Percentiles rank a stretch among this genome's conserved stretches.
phyloP scores from a whole-genome alignment of 1,140 invertebrate genomes.

The Phymastichus coffea region DNA sequence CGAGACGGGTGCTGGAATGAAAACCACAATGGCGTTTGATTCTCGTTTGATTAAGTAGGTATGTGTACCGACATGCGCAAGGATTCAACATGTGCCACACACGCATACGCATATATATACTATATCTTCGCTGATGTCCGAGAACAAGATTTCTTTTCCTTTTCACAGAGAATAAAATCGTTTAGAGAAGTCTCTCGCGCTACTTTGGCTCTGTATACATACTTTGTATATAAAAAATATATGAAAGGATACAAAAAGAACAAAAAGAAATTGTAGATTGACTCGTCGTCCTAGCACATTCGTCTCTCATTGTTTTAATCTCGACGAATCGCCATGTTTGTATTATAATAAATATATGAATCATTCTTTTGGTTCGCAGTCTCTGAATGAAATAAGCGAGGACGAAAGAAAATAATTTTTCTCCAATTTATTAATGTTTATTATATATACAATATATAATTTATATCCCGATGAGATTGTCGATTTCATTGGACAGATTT shows the following conservation, averaged over 20 bases:
- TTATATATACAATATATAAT: too few species aligned
- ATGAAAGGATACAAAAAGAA: slow-evolving; percentile 24
- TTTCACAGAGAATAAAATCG: too few species aligned
- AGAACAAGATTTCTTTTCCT: too few species aligned
- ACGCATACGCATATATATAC: too few species aligned
- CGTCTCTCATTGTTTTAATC: slow-evolving; percentile 12
- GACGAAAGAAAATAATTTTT: slow-evolving; percentile 9
- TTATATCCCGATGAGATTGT: slow-evolving; percentile 9
- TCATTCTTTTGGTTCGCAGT: slow-evolving; percentile 2
- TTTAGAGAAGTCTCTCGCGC: too few species aligned
- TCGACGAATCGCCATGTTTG: slow-evolving; percentile 17
- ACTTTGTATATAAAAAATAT: slow-evolving; percentile 42
- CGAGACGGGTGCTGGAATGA: neutral
- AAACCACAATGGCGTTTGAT: neutral
- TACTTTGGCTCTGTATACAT: slow-evolving; percentile 34
- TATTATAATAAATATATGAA: slow-evolving; percentile 8
- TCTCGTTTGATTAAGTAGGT: too few species aligned
- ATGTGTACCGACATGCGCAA: too few species aligned
- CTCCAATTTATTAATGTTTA: slow-evolving; percentile 14
- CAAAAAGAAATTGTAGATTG: slow-evolving; percentile 5
- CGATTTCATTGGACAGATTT: slow-evolving; percentile 7
- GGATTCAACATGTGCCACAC: too few species aligned
- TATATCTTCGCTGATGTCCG: too few species aligned
- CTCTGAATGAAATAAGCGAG: too few species aligned
- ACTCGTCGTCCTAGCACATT: slow-evolving; percentile 12